Conservation (phyloP, 2,888 invertebrate genomes). For the Stenodema calcarata region DNA sequence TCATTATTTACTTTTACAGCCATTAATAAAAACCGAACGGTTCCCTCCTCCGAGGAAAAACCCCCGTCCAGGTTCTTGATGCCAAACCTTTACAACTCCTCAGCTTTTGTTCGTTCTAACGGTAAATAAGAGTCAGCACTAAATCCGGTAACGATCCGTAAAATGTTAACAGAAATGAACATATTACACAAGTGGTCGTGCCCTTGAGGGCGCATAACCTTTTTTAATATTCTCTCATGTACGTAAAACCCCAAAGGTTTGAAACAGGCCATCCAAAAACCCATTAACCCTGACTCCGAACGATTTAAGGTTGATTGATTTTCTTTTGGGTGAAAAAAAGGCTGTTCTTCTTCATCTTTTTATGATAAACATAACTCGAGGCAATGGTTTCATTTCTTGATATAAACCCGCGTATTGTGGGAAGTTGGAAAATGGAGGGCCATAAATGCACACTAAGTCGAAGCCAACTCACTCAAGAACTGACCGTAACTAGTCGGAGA, state of each 20-base stretch:
- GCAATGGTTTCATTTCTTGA: slow-evolving; percentile 36
- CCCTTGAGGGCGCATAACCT: slow-evolving; percentile 40
- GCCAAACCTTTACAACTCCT: slow-evolving; percentile 36
- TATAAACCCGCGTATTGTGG: neutral
- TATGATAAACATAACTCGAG: slow-evolving; percentile 33
- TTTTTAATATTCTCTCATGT: slow-evolving; percentile 52
- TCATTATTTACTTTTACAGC: slow-evolving; percentile 55
- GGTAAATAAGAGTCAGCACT: slow-evolving; percentile 50
- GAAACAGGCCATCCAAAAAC: neutral
- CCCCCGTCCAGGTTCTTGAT: slow-evolving; percentile 12
- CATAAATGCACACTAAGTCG: slow-evolving; percentile 39
- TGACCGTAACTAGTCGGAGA: slow-evolving; percentile 29
- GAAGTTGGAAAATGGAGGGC: neutral
- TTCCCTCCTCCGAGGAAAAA: slow-evolving; percentile 20
- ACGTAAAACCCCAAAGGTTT: slow-evolving; percentile 3
- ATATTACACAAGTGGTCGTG: slow-evolving; percentile 53
- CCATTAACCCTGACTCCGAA: slow-evolving; percentile 26
- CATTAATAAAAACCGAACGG: slow-evolving; percentile 53
- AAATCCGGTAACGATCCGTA: slow-evolving; percentile 54
- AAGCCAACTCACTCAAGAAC: neutral
- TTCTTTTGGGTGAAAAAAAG: slow-evolving; percentile 12
- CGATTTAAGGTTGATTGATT: slow-evolving; percentile 40
- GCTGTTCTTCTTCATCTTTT: slow-evolving; percentile 30
- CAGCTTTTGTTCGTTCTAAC: slow-evolving; percentile 49
- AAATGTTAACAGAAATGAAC: slow-evolving; percentile 54